These are phyloP conservation scores for Theretra japonica DNA, from an alignment of 2,888 invertebrate species.

Conservation along the genomic window DNA sequence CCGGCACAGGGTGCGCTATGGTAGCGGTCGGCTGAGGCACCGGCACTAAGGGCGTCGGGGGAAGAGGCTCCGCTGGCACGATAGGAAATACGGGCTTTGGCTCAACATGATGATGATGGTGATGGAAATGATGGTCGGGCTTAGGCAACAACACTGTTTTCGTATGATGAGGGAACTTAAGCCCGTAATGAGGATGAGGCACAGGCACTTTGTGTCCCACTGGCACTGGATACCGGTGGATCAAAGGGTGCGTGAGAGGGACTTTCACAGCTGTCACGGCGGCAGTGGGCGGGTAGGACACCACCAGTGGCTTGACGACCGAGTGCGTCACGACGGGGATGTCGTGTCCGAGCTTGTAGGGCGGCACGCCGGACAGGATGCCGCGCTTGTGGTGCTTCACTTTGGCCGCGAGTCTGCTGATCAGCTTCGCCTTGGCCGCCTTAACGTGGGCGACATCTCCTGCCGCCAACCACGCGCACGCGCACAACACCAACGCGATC, in stretches of 20 bases:
- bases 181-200: slow-evolving; percentile 70
- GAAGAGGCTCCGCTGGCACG: slow-evolving; percentile 53
- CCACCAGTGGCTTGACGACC: slow-evolving; percentile 75
- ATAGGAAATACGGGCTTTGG: slow-evolving; percentile 69
- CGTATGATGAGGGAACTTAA: slow-evolving; percentile 67
- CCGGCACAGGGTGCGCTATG: slow-evolving; percentile 62
- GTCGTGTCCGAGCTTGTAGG: slow-evolving; percentile 79
- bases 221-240: slow-evolving; percentile 63
- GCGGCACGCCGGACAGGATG: slow-evolving; percentile 69
- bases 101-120: slow-evolving; percentile 75
- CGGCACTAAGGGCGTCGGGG: slow-evolving; percentile 57
- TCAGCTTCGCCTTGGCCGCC: slow-evolving; percentile 61
- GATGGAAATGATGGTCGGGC: slow-evolving; percentile 73
- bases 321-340: slow-evolving; percentile 79
- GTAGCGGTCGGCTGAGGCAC: slow-evolving; percentile 57
- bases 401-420: slow-evolving; percentile 57
- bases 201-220: slow-evolving; percentile 69
- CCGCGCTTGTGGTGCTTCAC: slow-evolving; percentile 75
- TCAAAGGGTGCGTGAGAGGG: slow-evolving; percentile 65
- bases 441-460: slow-evolving; percentile 69
- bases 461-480: slow-evolving; percentile 58
- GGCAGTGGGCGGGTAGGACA: slow-evolving; percentile 77
- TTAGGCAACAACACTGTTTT: slow-evolving; percentile 61
- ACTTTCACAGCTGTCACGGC: slow-evolving; percentile 76
- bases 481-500: slow-evolving; percentile 70